These are phyloP conservation scores for Pseudochirops cupreus DNA, from an alignment of 2,797 vertebrate species.

Conservation along the genomic window DNA sequence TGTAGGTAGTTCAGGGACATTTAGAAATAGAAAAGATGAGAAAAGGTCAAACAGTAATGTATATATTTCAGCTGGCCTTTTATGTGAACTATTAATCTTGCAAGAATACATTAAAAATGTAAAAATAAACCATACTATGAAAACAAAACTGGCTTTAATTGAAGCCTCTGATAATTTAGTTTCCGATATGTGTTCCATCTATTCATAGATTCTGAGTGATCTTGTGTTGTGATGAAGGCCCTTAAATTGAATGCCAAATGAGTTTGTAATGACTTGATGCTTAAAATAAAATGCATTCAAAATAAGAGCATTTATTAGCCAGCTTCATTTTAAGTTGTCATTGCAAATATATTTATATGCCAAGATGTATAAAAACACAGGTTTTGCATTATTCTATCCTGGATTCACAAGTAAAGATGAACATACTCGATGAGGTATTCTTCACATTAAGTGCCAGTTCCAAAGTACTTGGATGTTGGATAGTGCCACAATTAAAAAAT, in stretches of 20 bases:
- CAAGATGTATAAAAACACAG: conserved; percentile 61
- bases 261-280: conserved; percentile 53
- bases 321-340: conserved; percentile 66
- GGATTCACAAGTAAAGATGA: conserved; percentile 73
- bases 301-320: conserved; percentile 62
- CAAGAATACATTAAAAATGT: background rate
- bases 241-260: conserved; percentile 63
- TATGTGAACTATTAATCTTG: conserved; percentile 33
- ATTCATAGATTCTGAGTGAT: conserved; percentile 59
- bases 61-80: background rate
- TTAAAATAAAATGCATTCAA: conserved; percentile 52
- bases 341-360: conserved; percentile 67
- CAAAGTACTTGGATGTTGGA: conserved; percentile 78
- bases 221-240: conserved; percentile 31
- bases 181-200: conserved; percentile 49
- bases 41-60: background rate
- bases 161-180: conserved; percentile 36
- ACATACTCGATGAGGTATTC: conserved; percentile 75
- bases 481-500: conserved; percentile 83
- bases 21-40: conserved; percentile 32
- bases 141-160: background rate
- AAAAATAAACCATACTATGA: background rate
- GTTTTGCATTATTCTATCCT: conserved; percentile 68
- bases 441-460: conserved; percentile 82
- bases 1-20: background rate